Conservation (phyloP, 2,888 invertebrate genomes). For the Odontocolon sp. region DNA sequence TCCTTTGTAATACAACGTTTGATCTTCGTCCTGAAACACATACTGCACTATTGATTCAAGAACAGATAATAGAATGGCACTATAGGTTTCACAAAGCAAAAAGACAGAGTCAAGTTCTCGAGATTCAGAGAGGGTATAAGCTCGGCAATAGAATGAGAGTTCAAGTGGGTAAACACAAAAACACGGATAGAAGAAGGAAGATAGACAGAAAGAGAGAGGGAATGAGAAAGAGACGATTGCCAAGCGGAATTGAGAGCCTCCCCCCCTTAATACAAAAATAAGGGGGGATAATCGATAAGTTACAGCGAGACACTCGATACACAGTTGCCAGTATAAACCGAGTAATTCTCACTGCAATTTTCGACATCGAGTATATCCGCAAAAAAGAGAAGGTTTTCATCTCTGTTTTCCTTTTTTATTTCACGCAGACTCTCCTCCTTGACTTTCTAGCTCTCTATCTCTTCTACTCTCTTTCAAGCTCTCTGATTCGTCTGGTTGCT, state of each 20-base stretch:
- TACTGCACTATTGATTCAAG: too few relatives aligned
- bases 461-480: too few relatives aligned
- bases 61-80: too few relatives aligned
- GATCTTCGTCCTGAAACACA: too few relatives aligned
- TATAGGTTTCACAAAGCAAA: background rate
- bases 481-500: too few relatives aligned
- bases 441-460: too few relatives aligned
- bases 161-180: slow-evolving; percentile 33
- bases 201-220: background rate
- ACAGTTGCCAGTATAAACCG: slow-evolving; percentile 21
- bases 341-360: slow-evolving; percentile 36
- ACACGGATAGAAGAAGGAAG: background rate
- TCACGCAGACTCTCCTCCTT: too few relatives aligned
- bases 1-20: too few relatives aligned
- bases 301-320: slow-evolving; percentile 42
- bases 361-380: slow-evolving; percentile 16
- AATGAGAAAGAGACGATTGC: background rate
- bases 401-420: background rate
- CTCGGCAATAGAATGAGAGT: background rate
- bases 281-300: slow-evolving; percentile 50
- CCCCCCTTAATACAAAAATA: too few relatives aligned
- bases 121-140: background rate
- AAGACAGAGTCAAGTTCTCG: background rate
- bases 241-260: slow-evolving; percentile 26
- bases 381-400: background rate